Evolutionary conservation across 2,888 invertebrate species (phyloP).

Genomic region (Bursaphelenchus okinawaensis): DNA sequence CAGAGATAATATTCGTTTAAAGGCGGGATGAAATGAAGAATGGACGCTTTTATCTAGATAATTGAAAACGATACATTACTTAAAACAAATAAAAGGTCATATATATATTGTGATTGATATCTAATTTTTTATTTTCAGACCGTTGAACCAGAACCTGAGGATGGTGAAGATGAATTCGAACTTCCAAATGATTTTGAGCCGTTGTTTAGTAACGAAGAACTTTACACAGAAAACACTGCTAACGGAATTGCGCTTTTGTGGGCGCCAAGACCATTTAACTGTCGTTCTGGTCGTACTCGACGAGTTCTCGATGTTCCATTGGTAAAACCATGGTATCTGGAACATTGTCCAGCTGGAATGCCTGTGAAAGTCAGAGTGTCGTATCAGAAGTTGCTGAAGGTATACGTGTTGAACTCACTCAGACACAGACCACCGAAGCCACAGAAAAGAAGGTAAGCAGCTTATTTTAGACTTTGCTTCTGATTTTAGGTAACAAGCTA

Average conservation of each 20-base stretch:
- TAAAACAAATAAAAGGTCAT: background rate
- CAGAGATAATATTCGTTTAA: background rate
- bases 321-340: slow-evolving; percentile 80
- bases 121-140: slow-evolving; percentile 34
- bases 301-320: slow-evolving; percentile 93
- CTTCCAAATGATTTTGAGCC: slow-evolving; percentile 84
- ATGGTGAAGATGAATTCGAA: slow-evolving; percentile 81
- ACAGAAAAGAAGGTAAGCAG: slow-evolving; percentile 78
- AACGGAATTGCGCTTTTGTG: slow-evolving; percentile 66
- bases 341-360: slow-evolving; percentile 62
- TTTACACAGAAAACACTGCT: slow-evolving; percentile 97
- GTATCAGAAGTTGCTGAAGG: slow-evolving; percentile 95
- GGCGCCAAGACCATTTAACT: slow-evolving; percentile 96
- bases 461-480: background rate
- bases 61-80: background rate
- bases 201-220: slow-evolving; percentile 72
- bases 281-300: slow-evolving; percentile 80
- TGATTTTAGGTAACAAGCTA: too few species aligned
- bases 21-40: background rate
- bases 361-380: slow-evolving; percentile 98
- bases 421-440: slow-evolving; percentile 96
- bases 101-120: background rate
- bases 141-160: slow-evolving; percentile 78
- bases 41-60: background rate
- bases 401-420: slow-evolving; percentile 92